Conservation (phyloP, 2,888 invertebrate genomes). For the Caenorhabditis zanzibari region DNA sequence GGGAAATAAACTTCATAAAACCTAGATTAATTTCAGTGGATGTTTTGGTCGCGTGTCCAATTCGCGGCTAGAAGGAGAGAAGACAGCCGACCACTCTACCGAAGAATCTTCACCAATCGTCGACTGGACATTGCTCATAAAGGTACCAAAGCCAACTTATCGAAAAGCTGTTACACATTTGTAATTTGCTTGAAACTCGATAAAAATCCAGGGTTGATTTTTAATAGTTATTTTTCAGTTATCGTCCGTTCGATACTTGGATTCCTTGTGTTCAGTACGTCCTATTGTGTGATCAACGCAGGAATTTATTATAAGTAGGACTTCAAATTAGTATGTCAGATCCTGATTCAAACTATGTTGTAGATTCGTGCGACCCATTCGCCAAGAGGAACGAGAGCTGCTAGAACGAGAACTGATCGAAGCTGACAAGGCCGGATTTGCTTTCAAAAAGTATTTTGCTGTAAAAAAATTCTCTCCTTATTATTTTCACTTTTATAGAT, state of each 20-base stretch:
- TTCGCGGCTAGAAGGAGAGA: conserved; percentile 71
- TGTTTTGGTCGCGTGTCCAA: conserved; percentile 71
- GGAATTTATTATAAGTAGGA: conserved; percentile 78
- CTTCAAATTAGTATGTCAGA: not conserved
- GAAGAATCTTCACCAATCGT: conserved; percentile 81
- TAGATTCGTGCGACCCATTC: conserved; percentile 78
- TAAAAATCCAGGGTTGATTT: no score
- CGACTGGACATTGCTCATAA: conserved; percentile 81
- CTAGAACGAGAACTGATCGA: conserved; percentile 81
- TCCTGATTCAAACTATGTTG: not conserved
- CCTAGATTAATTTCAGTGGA: conserved; percentile 44
- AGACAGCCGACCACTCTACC: conserved; percentile 81
- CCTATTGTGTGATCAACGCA: conserved; percentile 79
- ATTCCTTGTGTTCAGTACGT: conserved; percentile 78
- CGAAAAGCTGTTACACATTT: no score
- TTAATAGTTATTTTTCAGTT: conserved; percentile 69
- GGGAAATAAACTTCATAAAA: not conserved
- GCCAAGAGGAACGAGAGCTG: conserved; percentile 78
- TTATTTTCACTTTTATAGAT: conserved; percentile 35
- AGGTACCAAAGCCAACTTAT: conserved; percentile 66
- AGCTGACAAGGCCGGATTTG: conserved; percentile 81
- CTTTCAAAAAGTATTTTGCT: conserved; percentile 66
- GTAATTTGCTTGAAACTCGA: no score
- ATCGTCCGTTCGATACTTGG: conserved; percentile 79
- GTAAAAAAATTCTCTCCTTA: no score